phyloP scores from a whole-genome alignment of 23 tunicate genomes.

The Ciona savignyi region DNA sequence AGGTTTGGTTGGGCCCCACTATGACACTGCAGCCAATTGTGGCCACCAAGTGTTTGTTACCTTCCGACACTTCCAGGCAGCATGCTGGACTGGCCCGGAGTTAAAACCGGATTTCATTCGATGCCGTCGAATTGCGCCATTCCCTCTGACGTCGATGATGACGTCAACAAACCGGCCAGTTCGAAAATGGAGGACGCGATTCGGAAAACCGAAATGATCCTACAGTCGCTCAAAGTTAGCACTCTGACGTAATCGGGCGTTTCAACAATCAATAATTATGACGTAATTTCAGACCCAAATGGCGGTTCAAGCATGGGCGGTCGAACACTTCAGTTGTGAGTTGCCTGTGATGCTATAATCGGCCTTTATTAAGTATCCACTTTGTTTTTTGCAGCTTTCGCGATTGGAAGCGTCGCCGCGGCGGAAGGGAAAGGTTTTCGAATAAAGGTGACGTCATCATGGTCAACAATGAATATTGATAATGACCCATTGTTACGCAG shows the following conservation, averaged over 20 bases:
- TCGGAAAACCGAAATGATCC: conserved; percentile 8
- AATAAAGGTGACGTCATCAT: too few species aligned
- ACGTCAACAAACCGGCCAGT: neutral
- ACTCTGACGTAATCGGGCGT: too few species aligned
- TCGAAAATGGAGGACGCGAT: conserved; percentile 11
- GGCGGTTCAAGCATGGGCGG: conserved; percentile 29
- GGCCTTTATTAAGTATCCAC: neutral
- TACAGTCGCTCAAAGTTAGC: neutral
- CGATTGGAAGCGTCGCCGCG: conserved; percentile 3
- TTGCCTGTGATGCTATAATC: neutral
- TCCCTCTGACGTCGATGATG: neutral
- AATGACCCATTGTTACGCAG: too few species aligned
- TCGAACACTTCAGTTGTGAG: conserved; percentile 36
- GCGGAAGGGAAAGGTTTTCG: too few species aligned
- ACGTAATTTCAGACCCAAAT: conserved; percentile 19
- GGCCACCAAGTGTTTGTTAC: too few species aligned
- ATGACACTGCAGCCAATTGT: too few species aligned
- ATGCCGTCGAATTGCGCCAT: too few species aligned
- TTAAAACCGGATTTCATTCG: conserved; percentile 6
- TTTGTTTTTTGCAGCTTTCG: neutral
- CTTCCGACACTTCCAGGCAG: too few species aligned
- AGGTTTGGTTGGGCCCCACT: too few species aligned
- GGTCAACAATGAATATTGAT: too few species aligned
- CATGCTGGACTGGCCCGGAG: conserved; percentile 3
- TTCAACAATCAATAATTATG: too few species aligned